A percentile compares a stretch with the other conserved stretches of the same genome.
Conservation (phyloP, 2,113 vertebrate genomes). For the Isichthys henryi region DNA sequence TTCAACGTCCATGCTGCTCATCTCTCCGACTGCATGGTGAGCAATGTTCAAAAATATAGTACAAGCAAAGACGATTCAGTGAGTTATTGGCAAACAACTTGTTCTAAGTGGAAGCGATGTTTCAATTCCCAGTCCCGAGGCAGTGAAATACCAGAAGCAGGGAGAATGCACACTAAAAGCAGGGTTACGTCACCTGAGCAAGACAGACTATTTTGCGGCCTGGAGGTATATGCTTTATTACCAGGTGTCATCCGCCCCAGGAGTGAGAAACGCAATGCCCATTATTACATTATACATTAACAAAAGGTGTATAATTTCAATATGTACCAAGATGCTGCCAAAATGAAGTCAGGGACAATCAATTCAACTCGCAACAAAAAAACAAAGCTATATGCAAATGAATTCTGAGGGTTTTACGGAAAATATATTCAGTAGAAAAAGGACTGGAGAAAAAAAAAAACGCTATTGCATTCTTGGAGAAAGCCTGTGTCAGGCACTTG, state of each 20-base stretch:
- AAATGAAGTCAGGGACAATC: background rate
- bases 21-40: background rate
- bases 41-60: background rate
- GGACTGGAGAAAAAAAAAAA: background rate
- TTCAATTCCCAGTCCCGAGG: background rate
- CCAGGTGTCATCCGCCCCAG: background rate
- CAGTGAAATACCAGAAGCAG: background rate
- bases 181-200: slow-evolving; percentile 28
- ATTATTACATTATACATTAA: background rate
- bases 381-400: background rate
- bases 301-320: background rate
- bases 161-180: background rate
- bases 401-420: background rate
- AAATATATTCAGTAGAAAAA: background rate
- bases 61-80: background rate
- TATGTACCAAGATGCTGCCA: background rate
- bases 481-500: background rate
- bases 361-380: background rate
- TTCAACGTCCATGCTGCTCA: background rate
- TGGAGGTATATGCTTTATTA: background rate
- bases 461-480: background rate
- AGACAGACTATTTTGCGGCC: slow-evolving; percentile 33
- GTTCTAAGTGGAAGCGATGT: background rate
- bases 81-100: background rate
- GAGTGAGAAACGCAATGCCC: background rate